Evolutionary conservation across 2,113 vertebrate species (phyloP).

Genomic region (Speoplatyrhinus poulsoni): DNA sequence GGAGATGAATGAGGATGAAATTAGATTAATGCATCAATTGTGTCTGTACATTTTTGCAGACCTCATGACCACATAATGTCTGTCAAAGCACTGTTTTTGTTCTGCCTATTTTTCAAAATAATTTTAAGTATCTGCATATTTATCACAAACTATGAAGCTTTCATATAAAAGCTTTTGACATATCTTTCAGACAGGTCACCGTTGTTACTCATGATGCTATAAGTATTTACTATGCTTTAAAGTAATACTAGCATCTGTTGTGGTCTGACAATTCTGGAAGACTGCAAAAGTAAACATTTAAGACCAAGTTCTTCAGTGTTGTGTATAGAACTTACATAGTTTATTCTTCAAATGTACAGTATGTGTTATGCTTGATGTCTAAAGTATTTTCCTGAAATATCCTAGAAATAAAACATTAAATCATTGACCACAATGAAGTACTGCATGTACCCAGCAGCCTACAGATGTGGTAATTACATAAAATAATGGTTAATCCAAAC

Average conservation of each 20-base stretch:
- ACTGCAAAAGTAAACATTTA: slow-evolving; percentile 23
- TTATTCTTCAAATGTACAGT: slow-evolving; percentile 42
- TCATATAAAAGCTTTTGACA: slow-evolving; percentile 24
- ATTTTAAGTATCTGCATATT: not conserved
- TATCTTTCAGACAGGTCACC: slow-evolving; percentile 36
- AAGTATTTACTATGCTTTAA: slow-evolving; percentile 53
- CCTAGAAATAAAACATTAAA: slow-evolving; percentile 43
- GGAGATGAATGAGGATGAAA: slow-evolving; percentile 1
- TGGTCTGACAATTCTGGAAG: slow-evolving; percentile 29
- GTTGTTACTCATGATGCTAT: slow-evolving; percentile 15
- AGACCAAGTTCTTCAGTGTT: slow-evolving; percentile 32
- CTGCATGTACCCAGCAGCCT: not conserved
- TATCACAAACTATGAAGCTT: slow-evolving; percentile 12
- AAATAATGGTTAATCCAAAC: too few species aligned
- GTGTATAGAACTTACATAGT: slow-evolving; percentile 44
- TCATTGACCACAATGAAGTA: not conserved
- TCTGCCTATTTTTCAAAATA: slow-evolving; percentile 10
- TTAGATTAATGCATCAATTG: slow-evolving; percentile 21
- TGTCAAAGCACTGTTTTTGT: slow-evolving; percentile 26
- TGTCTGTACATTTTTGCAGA: slow-evolving; percentile 45
- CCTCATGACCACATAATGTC: slow-evolving; percentile 60
- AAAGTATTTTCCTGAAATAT: slow-evolving; percentile 66
- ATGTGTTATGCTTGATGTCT: slow-evolving; percentile 59
- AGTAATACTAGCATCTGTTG: slow-evolving; percentile 37
- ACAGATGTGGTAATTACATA: not conserved